Evolutionary conservation across 2,888 invertebrate genomes (phyloP).

Genomic region (Zele albiditarsus): DNA sequence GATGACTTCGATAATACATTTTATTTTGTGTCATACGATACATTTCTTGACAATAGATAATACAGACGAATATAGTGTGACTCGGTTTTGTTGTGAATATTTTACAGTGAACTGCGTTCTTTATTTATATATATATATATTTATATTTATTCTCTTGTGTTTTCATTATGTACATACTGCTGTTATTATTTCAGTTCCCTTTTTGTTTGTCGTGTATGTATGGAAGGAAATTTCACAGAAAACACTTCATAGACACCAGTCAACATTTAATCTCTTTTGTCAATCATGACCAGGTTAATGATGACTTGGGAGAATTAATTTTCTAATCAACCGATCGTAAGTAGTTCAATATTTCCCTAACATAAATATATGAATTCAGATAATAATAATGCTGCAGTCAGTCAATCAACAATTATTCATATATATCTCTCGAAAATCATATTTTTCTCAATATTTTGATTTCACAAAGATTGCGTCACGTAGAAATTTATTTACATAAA

Average conservation of each 20-base stretch:
- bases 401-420: background rate
- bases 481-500: conserved; percentile 47
- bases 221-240: background rate
- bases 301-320: background rate
- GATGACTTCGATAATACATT: conserved; percentile 52
- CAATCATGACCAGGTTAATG: background rate
- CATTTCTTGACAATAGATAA: conserved; percentile 71
- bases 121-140: conserved; percentile 27
- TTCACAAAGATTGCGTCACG: background rate
- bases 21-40: conserved; percentile 69
- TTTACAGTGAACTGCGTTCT: conserved; percentile 52
- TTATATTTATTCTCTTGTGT: background rate
- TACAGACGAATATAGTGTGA: conserved; percentile 67
- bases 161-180: background rate
- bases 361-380: background rate
- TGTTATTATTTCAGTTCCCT: conserved; percentile 29
- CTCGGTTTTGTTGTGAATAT: conserved; percentile 54
- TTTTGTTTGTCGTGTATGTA: conserved; percentile 27
- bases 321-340: background rate
- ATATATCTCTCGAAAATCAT: conserved; percentile 11
- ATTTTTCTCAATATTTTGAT: background rate
- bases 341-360: background rate
- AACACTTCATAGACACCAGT: background rate
- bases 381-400: background rate
- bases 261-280: background rate